phyloP scores from a whole-genome alignment of 2,113 vertebrate genomes.

The Cephalopterus ornatus region DNA sequence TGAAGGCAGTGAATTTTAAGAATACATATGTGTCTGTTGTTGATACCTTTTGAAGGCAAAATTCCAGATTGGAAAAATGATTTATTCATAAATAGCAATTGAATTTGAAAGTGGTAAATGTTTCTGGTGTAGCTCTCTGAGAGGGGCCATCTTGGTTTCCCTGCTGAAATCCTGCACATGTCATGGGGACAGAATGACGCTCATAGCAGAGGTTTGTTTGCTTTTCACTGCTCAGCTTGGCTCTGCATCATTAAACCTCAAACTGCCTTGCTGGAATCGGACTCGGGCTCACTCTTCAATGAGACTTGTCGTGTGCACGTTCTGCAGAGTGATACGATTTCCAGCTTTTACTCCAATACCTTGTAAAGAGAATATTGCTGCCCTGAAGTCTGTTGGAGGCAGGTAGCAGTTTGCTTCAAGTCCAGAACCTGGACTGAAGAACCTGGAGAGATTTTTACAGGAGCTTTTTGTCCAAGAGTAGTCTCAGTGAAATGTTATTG shows the following conservation, averaged over 20 bases:
- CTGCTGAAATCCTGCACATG: background rate
- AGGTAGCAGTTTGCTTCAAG: background rate
- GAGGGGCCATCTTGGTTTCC: fast-evolving
- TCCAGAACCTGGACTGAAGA: background rate
- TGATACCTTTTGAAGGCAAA: background rate
- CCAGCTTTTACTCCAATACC: background rate
- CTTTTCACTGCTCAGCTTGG: background rate
- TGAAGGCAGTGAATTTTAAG: background rate
- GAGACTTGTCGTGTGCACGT: background rate
- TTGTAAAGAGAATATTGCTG: background rate
- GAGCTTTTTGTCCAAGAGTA: background rate
- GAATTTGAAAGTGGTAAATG: background rate
- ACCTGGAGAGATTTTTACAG: background rate
- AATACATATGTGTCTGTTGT: background rate
- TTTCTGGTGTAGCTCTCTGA: background rate
- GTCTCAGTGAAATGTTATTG: background rate
- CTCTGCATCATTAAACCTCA: background rate
- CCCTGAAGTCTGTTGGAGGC: background rate
- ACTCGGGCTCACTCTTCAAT: background rate
- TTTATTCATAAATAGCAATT: background rate
- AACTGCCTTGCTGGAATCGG: background rate
- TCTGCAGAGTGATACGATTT: background rate
- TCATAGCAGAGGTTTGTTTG: background rate
- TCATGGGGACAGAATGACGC: background rate
- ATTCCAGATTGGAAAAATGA: background rate